Conservation (phyloP, 2,113 vertebrate genomes). For the Nestor notabilis region DNA sequence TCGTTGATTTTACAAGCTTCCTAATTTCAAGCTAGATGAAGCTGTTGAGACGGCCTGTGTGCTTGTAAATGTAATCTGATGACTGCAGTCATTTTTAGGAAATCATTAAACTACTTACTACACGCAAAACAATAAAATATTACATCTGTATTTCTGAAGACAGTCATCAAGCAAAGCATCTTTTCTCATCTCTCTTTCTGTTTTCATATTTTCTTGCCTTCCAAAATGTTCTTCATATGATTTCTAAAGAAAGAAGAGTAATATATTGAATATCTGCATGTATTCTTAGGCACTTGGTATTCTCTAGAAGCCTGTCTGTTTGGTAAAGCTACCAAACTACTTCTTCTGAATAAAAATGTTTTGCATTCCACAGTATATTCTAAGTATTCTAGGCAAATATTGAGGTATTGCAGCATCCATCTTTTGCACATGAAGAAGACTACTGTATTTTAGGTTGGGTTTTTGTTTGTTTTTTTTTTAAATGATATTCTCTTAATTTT, state of each 20-base stretch:
- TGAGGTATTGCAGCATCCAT: neutral
- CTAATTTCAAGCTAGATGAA: constrained; percentile 2
- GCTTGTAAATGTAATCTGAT: neutral
- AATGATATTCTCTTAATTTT: neutral
- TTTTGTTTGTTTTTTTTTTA: neutral
- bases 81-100: neutral
- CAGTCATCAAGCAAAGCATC: neutral
- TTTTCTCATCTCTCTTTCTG: neutral
- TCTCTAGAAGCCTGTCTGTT: neutral
- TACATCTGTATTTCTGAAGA: neutral
- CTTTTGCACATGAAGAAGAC: neutral
- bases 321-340: neutral
- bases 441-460: neutral
- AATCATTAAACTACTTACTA: neutral
- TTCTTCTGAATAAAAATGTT: neutral
- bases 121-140: neutral
- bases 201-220: neutral
- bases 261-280: neutral
- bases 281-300: neutral
- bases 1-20: constrained; percentile 35
- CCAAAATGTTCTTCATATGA: neutral
- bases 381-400: neutral
- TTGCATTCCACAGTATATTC: neutral
- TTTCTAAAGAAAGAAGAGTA: neutral
- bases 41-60: neutral